These are phyloP conservation scores for Hydrozoanthus tunicans DNA, from an alignment of 64 coral and sea anemone species.

Conservation along the genomic window DNA sequence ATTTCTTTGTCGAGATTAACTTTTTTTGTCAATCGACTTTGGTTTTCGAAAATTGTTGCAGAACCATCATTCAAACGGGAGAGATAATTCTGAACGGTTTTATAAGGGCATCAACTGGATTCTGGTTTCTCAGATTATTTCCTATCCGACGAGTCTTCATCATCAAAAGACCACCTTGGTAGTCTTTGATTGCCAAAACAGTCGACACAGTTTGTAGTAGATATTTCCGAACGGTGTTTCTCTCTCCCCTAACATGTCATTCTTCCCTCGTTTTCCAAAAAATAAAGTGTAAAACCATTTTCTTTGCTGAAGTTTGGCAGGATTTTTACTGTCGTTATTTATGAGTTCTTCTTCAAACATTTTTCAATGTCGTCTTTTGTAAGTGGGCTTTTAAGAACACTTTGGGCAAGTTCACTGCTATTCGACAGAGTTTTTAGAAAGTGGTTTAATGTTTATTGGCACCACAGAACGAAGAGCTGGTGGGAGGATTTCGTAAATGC, in stretches of 20 bases:
- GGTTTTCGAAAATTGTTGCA: neutral
- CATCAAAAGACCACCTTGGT: neutral
- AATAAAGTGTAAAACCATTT: too few species aligned
- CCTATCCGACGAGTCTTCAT: neutral
- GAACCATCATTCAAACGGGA: neutral
- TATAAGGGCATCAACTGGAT: neutral
- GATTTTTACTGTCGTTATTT: neutral
- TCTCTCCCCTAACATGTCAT: too few species aligned
- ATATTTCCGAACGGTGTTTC: too few species aligned
- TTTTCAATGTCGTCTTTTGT: neutral
- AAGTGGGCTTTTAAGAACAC: constrained; percentile 1
- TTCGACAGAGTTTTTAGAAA: constrained; percentile 1
- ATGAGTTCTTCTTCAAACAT: constrained; percentile 10
- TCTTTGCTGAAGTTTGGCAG: too few species aligned
- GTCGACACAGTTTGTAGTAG: too few species aligned
- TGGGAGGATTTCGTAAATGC: too few species aligned
- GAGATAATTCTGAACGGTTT: constrained; percentile 14
- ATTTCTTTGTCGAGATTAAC: too few species aligned
- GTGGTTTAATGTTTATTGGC: constrained; percentile 26
- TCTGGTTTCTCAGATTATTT: neutral
- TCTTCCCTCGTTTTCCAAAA: too few species aligned
- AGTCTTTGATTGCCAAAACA: too few species aligned
- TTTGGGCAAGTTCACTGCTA: neutral
- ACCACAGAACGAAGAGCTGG: neutral
- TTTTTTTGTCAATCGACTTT: neutral